phyloP scores from a whole-genome alignment of 2,113 vertebrate species.

The Siniperca chuatsi region DNA sequence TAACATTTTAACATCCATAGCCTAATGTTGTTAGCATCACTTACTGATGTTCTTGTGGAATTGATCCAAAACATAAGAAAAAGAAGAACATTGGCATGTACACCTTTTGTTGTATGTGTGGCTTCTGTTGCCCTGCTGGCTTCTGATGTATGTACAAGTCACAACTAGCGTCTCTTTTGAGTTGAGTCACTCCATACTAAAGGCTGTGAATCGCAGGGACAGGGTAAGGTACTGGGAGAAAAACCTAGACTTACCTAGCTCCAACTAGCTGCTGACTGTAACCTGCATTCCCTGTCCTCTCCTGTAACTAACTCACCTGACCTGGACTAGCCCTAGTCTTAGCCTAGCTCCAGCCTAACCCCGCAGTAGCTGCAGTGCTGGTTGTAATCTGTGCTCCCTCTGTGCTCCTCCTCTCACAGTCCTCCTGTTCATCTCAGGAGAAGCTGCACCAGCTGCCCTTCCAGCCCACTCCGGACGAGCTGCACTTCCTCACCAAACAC shows the following conservation, averaged over 20 bases:
- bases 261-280: not conserved
- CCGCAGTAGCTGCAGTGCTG: slow-evolving; percentile 60
- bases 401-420: slow-evolving; percentile 90
- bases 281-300: not conserved
- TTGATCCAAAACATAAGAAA: too few species aligned
- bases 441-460: slow-evolving; percentile 98
- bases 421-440: slow-evolving; percentile 99
- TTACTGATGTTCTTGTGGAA: too few species aligned
- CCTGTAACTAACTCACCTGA: not conserved
- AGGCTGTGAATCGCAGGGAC: too few species aligned
- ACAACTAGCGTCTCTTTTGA: not conserved
- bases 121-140: not conserved
- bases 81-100: too few species aligned
- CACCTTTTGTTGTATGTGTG: not conserved
- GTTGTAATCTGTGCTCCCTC: slow-evolving; percentile 85
- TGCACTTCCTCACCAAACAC: slow-evolving; percentile 98
- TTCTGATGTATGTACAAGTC: not conserved
- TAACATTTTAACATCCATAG: not conserved
- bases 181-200: too few species aligned
- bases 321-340: not conserved
- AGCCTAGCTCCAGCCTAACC: not conserved
- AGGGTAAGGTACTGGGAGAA: too few species aligned
- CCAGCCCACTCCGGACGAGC: slow-evolving; percentile 97
- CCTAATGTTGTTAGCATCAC: not conserved
- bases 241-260: not conserved